Percentiles rank a stretch among this genome's conserved stretches.
phyloP scores from a whole-genome alignment of 92 coral and sea anemone genomes.

The Zoanthus solanderi region DNA sequence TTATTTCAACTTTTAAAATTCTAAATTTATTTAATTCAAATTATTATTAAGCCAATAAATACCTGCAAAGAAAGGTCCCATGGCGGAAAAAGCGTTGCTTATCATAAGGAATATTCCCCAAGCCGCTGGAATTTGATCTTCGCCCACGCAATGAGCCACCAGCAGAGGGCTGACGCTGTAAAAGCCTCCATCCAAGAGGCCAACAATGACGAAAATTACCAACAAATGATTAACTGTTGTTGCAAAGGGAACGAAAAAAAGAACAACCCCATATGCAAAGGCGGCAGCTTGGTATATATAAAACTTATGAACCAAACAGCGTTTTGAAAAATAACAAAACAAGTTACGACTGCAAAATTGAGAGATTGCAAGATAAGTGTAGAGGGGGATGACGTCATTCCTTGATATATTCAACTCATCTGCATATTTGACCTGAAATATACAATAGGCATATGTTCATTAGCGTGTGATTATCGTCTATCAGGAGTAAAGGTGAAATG shows the following conservation, averaged over 20 bases:
- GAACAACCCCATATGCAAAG: constrained; percentile 57
- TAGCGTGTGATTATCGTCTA: no score
- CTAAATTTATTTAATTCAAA: no score
- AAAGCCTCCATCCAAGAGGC: constrained; percentile 70
- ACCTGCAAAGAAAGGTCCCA: constrained; percentile 26
- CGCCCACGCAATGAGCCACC: constrained; percentile 52
- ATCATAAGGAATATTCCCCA: not conserved
- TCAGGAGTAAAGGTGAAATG: no score
- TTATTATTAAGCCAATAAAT: no score
- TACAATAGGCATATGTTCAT: no score
- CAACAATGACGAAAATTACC: constrained; percentile 44
- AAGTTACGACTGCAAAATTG: constrained; percentile 16
- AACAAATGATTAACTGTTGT: constrained; percentile 39
- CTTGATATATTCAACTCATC: no score
- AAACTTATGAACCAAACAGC: constrained; percentile 49
- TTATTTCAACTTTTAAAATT: no score
- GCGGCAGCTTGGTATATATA: constrained; percentile 62
- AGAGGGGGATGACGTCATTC: not conserved
- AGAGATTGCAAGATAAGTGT: constrained; percentile 8
- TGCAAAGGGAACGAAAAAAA: constrained; percentile 46
- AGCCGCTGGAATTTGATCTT: constrained; percentile 44
- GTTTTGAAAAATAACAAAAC: constrained; percentile 11
- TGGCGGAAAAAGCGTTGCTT: not conserved
- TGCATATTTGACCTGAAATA: no score
- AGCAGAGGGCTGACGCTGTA: constrained; percentile 58